Evolutionary conservation across 2,797 vertebrate species (phyloP).

Genomic region (Hybognathus amarus): DNA sequence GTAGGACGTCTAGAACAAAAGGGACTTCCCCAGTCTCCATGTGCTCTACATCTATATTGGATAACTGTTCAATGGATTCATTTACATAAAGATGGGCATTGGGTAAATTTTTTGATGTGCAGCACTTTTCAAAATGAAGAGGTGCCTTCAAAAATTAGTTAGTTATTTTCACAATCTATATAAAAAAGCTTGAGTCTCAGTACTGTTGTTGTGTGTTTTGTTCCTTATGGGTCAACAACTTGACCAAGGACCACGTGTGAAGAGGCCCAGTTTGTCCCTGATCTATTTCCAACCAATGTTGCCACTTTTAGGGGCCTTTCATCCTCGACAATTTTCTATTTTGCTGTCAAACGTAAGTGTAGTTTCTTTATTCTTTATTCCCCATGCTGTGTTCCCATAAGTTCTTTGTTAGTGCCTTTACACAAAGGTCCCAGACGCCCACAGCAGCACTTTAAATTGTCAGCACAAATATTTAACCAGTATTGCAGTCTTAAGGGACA

Average conservation of each 20-base stretch:
- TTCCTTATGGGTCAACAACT: neutral
- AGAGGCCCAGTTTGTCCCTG: neutral
- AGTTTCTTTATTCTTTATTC: neutral
- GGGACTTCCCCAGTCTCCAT: too few species aligned
- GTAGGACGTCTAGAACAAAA: too few species aligned
- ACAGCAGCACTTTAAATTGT: conserved; percentile 49
- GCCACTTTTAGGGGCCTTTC: neutral
- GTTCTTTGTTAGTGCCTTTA: conserved; percentile 41
- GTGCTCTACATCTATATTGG: too few species aligned
- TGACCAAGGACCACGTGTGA: conserved; percentile 11
- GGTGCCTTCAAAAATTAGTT: too few species aligned
- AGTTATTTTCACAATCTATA: too few species aligned
- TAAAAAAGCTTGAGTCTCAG: too few species aligned
- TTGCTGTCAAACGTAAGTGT: conserved; percentile 28
- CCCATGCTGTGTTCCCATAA: neutral
- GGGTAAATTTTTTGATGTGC: too few species aligned
- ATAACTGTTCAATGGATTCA: too few species aligned
- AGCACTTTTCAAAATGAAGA: too few species aligned
- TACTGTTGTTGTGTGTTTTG: neutral
- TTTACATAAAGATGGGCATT: too few species aligned
- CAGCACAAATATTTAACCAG: conserved; percentile 55
- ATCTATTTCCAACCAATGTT: conserved; percentile 3
- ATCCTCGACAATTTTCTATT: conserved; percentile 1
- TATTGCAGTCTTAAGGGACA: conserved; percentile 47
- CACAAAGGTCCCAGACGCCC: conserved; percentile 42